Conservation (phyloP, 2,113 vertebrate genomes). For the Rafetus swinhoei region DNA sequence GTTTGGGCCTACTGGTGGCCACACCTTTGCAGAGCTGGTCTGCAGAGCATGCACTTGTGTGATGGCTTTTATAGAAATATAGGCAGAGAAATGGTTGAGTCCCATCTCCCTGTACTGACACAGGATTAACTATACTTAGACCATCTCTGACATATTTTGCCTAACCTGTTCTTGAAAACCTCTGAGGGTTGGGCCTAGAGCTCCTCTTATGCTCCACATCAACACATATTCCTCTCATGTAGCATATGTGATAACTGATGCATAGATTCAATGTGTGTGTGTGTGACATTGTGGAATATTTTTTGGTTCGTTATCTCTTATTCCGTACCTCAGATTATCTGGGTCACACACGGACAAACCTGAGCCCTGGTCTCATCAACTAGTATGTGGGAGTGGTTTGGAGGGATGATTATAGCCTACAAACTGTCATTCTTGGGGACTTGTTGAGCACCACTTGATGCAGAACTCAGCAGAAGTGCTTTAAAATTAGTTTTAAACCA, state of each 20-base stretch:
- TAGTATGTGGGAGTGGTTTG: neutral
- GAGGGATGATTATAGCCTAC: neutral
- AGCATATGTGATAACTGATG: neutral
- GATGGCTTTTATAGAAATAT: neutral
- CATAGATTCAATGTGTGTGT: neutral
- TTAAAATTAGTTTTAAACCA: neutral
- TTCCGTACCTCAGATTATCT: neutral
- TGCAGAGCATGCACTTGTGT: neutral
- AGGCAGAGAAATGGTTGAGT: neutral
- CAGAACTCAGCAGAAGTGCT: neutral
- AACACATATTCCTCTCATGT: neutral
- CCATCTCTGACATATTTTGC: neutral
- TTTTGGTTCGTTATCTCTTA: neutral
- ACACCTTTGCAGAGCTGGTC: neutral
- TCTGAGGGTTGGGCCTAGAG: neutral
- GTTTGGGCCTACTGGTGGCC: neutral
- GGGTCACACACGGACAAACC: neutral
- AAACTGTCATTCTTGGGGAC: neutral
- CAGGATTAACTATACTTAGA: neutral
- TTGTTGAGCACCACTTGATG: neutral
- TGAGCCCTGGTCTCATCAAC: neutral
- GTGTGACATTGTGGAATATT: too few relatives aligned
- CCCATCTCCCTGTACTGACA: neutral
- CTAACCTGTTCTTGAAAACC: neutral
- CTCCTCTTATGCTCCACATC: neutral